These are phyloP conservation scores for Tenualosa ilisha DNA, from an alignment of 2,797 vertebrate species.

Conservation along the genomic window DNA sequence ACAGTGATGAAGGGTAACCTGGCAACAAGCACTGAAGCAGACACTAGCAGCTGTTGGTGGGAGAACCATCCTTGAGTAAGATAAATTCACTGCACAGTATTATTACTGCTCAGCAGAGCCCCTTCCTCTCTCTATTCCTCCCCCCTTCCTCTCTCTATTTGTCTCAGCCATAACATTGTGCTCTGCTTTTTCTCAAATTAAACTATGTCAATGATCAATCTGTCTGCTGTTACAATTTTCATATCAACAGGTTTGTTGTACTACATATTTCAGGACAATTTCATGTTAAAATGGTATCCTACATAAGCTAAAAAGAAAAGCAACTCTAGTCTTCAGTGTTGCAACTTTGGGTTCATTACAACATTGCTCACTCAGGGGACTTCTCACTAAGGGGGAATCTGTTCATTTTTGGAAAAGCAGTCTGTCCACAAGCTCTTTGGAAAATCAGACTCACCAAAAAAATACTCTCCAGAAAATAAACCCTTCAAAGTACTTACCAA, in stretches of 20 bases:
- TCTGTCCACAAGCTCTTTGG: background rate
- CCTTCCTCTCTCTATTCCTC: constrained; percentile 24
- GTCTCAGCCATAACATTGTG: background rate
- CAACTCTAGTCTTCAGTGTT: background rate
- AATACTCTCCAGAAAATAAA: background rate
- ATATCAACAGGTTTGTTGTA: constrained; percentile 6
- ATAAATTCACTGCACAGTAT: constrained; percentile 48
- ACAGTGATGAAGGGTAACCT: constrained; percentile 59
- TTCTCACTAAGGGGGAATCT: background rate
- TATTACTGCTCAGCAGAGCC: constrained; percentile 45
- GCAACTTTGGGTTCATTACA: too few relatives aligned
- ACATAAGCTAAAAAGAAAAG: background rate
- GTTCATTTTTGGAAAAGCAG: background rate
- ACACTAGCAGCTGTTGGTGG: constrained; percentile 45
- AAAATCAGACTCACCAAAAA: background rate
- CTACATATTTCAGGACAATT: background rate
- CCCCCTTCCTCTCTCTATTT: constrained; percentile 29
- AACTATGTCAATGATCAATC: constrained; percentile 29
- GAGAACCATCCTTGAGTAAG: constrained; percentile 49
- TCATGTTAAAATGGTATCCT: background rate
- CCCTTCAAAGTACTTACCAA: background rate
- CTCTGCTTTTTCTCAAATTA: constrained; percentile 18
- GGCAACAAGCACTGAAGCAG: constrained; percentile 61
- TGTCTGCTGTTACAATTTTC: background rate
- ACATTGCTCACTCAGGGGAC: background rate